A percentile compares a stretch with the other conserved stretches of the same genome.
These are phyloP conservation scores for Taphrorychus bicolor DNA, from an alignment of 2,888 invertebrate species.

Conservation along the genomic window DNA sequence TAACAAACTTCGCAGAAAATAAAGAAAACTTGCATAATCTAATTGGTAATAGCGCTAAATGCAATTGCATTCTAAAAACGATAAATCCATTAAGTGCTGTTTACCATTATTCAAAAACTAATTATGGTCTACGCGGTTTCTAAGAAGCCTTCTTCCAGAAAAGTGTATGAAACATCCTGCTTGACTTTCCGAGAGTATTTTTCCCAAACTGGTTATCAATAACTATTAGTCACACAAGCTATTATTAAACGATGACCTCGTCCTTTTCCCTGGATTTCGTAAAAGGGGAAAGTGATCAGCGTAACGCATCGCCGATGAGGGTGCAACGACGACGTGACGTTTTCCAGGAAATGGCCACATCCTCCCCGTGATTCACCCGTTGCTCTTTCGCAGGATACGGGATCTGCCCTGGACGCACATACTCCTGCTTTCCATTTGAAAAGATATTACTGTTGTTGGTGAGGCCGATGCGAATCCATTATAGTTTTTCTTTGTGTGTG, in stretches of 20 bases:
- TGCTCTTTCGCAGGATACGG: conserved; percentile 49
- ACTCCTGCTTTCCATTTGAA: conserved; percentile 47
- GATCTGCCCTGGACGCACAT: conserved; percentile 49
- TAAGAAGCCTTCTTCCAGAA: too few species aligned
- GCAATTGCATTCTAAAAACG: too few species aligned
- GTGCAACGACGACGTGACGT: conserved; percentile 28
- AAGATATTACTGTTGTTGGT: conserved; percentile 44
- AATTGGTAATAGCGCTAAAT: too few species aligned
- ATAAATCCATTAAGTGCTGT: too few species aligned
- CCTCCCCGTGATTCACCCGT: conserved; percentile 58
- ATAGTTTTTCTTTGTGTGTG: background rate
- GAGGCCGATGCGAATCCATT: background rate
- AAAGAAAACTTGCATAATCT: too few species aligned
- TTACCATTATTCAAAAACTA: too few species aligned
- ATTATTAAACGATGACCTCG: conserved; percentile 2
- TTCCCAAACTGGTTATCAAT: background rate
- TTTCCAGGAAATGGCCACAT: conserved; percentile 54
- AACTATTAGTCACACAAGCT: background rate
- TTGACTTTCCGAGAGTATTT: too few species aligned
- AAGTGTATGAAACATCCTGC: too few species aligned
- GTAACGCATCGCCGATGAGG: conserved; percentile 26
- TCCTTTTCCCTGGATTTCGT: background rate
- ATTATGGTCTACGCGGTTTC: too few species aligned
- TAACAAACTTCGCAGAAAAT: too few species aligned
- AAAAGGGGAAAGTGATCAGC: conserved; percentile 24